Evolutionary conservation across 2,113 vertebrate species (phyloP), one percentile per base, ranked within the genome.

Genomic region (Pterocles burchelli): DNA sequence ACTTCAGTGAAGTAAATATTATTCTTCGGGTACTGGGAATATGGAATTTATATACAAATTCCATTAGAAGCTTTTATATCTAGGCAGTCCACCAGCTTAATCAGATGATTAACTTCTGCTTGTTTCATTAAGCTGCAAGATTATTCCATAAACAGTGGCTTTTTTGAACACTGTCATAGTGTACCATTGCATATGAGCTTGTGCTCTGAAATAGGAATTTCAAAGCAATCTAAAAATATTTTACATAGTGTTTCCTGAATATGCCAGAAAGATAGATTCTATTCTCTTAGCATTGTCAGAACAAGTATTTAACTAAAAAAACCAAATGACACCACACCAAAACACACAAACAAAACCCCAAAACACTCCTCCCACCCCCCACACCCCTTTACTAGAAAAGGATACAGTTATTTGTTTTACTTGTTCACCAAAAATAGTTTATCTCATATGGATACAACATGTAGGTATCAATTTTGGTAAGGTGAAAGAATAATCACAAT

Each of bases 1-100:
- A 91, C 78, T 90, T 67, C 71, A 82, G 61, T 57, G 86, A 94
- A 94, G 75, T 83, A 91, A 73, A 84, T 88, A 80, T 89, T 89
- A 92, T 81, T 85, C 21, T 95, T 73, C 71, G 46, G 70, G 51
- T 90, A 59, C 33, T 48, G 38, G 65, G 67, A 81, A 58, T 85
- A 63, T 36, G 51, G 45, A 63, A 58, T 88, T 97, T 87, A 91
- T 86, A 74, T 24, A 66, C 18, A 87, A 90, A 88, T 88, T 90
- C 52, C 52, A 46, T 41, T 43, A 89, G 78, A 90, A 67, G 36
- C 14, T 88, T 80, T 91, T 67, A 54, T 91, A 87, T 65, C 54
- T 74, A 91, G 48, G 34, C 75, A 85, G 43, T 7, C 45, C 72
- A 87, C 10, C 21, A 86, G n/a, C 21, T 82, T 63, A 79, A 84